Base-by-base conservation (phyloP, 2,888 invertebrate species). In the Apoda limacodes region DNA sequence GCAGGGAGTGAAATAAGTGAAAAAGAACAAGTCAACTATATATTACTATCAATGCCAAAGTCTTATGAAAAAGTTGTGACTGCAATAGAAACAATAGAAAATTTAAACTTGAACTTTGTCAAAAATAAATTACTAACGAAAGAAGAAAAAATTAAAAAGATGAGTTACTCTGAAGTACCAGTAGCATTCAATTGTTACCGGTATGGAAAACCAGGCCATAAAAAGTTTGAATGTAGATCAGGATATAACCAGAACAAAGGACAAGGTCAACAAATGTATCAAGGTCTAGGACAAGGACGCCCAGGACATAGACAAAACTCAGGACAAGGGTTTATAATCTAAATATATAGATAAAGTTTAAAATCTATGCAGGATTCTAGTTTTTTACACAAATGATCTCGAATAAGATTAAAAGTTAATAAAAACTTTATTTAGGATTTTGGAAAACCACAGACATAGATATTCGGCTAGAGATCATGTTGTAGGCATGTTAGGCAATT, bases 21-120 rank as follows among this genome's bases (percentile, higher is more conserved):
- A 43, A 43, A 30, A 13, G 30, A 30, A 6, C 25, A 30, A 25
- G 13, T 30, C 1, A 25, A 30, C 17, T 25, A 25, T 9, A 3
- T 30, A 1, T 13, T 30, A 7, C 6, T 30, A n/a, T 25, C 23
- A 2, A 32, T 32, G 32, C 32, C 32, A 2, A 4, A 26, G 3
- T 23, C 22, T 2, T 31, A 31, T 9, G 23, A 32, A 13, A 17
- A 9, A 5, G 10, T 32, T 9, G 19, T 32, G 4, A 32, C 32
- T 5, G 12, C 27, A 4, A 9, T 32, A n/a, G 32, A 32, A 17
- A 12, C 32, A 9, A 11, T 27, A n/a, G n/a, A 10, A 3, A 21
- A 26, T 10, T 10, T 32, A 9, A 26, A 22, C 6, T 6, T 32
- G 2, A 12, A 32, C 20, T 17, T 32, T 9, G 32, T 32, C 2